Evolutionary conservation across 2,888 invertebrate genomes (phyloP), one percentile per base, ranked within the genome.

Genomic region (Aquatica leii): DNA sequence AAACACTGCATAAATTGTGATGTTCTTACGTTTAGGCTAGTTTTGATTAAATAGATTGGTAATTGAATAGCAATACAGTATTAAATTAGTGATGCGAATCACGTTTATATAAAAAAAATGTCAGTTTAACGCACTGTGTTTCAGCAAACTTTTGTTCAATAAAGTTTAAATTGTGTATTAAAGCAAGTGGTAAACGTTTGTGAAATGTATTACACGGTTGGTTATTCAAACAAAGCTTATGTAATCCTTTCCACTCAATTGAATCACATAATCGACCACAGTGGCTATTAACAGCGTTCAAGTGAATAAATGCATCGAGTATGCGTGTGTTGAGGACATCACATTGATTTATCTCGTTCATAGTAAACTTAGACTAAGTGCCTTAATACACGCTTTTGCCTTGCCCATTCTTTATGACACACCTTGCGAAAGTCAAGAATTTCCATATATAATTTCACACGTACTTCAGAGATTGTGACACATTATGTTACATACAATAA

Each of bases 361-460:
- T 51, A 49, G 56, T 53, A 58, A 64, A 59, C 61, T 49, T 51
- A 54, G 55, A 56, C 62, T 67, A 67, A 67, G 64, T 67, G 62
- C 59, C 41, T 21, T 54, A 57, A 57, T 58, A 55, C 67, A 67
- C 67, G 67, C 64, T 62, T 65, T 11, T 56, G 48, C 57, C 61
- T 55, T 57, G 58, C 61, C 64, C 49, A 63, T 49, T 49, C 61
- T 60, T 48, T 60, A 57, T 56, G 66, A 51, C 66, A 55, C 60
- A 58, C 62, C 62, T 62, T 40, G 49, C 34, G 14, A 46, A 51
- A 53, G 54, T 18, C 34, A 9, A 51, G 52, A 41, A 55, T 46
- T 56, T 62, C 41, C 54, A 55, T 61, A 50, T 54, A 55, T 55
- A 41, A 61, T 24, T 37, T 55, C 41, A 51, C 54, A 57, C 24